A percentile compares a stretch with the other conserved stretches of the same genome.
Evolutionary conservation across 92 coral and sea anemone species (phyloP).

Genomic region (Bergia sp.): DNA sequence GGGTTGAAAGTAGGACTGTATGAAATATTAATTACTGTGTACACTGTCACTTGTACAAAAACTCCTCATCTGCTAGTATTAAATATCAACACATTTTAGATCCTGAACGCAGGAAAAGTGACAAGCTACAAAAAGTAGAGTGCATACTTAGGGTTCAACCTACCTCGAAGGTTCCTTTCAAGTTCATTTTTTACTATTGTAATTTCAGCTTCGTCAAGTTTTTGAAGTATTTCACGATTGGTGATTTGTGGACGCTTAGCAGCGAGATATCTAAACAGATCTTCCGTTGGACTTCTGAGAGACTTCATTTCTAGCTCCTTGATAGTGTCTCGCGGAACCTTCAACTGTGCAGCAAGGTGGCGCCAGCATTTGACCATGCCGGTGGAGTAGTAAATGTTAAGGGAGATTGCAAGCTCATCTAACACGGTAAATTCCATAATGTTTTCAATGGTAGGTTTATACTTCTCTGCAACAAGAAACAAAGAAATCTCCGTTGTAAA

Average conservation of each 20-base stretch:
- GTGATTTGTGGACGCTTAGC: background rate
- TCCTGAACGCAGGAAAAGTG: too few species aligned
- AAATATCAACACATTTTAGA: too few species aligned
- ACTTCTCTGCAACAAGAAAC: background rate
- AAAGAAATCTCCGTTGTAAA: too few species aligned
- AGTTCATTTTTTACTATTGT: background rate
- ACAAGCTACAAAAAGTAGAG: too few species aligned
- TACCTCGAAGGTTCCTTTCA: background rate
- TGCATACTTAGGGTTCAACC: too few species aligned
- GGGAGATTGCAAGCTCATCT: background rate
- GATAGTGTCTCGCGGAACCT: background rate
- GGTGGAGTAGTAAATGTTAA: background rate
- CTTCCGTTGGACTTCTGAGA: constrained; percentile 27
- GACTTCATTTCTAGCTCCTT: background rate
- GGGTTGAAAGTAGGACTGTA: too few species aligned
- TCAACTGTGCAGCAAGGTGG: background rate
- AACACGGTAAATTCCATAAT: background rate
- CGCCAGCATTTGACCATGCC: background rate
- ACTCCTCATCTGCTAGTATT: too few species aligned
- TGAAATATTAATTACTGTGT: too few species aligned
- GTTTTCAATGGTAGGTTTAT: background rate
- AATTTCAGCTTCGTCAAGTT: background rate
- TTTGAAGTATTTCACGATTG: background rate
- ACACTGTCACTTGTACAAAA: too few species aligned
- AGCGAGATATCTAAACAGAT: constrained; percentile 5